Percentiles rank a stretch among this genome's conserved stretches.
These are phyloP conservation scores for Drosophila recens DNA, from an alignment of 2,888 invertebrate genomes.

Conservation along the genomic window DNA sequence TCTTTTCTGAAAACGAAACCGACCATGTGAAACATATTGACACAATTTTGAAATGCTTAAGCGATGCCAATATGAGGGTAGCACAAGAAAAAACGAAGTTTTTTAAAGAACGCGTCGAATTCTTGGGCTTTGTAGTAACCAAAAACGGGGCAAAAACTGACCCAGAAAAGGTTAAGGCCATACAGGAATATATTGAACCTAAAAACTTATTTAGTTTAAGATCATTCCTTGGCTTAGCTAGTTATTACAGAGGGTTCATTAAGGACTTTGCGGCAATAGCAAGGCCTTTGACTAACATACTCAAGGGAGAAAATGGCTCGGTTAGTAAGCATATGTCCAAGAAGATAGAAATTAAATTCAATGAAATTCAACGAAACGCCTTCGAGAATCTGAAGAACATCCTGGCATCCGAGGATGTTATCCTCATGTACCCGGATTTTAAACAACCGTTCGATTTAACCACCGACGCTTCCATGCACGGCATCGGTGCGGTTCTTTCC, in stretches of 20 bases:
- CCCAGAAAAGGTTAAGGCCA: no score
- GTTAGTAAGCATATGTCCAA: constrained; percentile 8
- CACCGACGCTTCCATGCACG: not conserved
- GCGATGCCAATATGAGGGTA: no score
- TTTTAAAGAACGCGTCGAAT: no score
- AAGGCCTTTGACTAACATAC: not conserved
- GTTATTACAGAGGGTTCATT: constrained; percentile 2
- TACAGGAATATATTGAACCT: no score
- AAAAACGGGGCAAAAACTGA: no score
- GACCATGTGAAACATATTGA: no score
- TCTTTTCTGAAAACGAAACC: not conserved
- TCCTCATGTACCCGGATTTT: constrained; percentile 10
- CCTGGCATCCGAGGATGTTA: constrained; percentile 16
- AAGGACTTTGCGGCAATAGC: constrained; percentile 11
- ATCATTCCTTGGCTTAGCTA: constrained; percentile 4
- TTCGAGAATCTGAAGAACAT: constrained; percentile 10
- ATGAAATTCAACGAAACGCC: not conserved
- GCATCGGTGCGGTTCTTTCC: constrained; percentile 6
- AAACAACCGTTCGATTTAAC: constrained; percentile 10
- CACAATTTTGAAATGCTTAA: no score
- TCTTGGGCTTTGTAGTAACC: no score
- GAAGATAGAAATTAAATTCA: not conserved
- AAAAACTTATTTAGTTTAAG: no score
- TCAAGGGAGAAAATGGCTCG: constrained; percentile 11
- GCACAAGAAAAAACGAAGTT: no score